These are phyloP conservation scores for Zosterops lateralis DNA, from an alignment of 2,113 vertebrate genomes.

Conservation along the genomic window DNA sequence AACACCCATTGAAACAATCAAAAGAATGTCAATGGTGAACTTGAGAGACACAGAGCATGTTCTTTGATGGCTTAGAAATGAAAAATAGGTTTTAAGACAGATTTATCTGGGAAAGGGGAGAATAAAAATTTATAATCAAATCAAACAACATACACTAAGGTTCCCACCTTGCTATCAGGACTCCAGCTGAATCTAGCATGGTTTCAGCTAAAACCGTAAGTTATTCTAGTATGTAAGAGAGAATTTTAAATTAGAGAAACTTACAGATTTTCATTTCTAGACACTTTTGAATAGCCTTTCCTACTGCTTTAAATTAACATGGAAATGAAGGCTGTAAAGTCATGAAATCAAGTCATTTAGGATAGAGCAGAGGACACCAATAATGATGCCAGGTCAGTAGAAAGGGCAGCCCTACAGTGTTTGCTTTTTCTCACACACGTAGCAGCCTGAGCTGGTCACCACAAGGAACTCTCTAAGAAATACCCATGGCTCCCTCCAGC, in stretches of 20 bases:
- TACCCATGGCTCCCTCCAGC: too few relatives aligned
- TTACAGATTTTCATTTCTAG: neutral
- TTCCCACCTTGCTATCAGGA: neutral
- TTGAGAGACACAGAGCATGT: neutral
- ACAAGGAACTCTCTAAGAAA: neutral
- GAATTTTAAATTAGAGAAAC: neutral
- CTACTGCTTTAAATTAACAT: neutral
- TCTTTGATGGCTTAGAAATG: neutral
- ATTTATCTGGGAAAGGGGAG: fast-evolving
- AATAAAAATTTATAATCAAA: neutral
- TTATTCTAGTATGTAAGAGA: neutral
- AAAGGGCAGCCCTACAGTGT: neutral
- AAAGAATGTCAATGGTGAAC: neutral
- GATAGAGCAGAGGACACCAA: neutral
- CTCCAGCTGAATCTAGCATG: neutral
- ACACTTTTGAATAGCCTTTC: neutral
- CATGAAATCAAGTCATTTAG: too few relatives aligned
- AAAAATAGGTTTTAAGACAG: neutral
- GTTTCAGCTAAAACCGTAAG: neutral
- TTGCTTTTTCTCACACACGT: fast-evolving
- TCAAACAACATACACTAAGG: neutral
- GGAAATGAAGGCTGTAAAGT: neutral
- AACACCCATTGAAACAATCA: neutral
- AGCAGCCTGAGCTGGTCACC: neutral
- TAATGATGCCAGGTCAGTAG: neutral